phyloP scores from a whole-genome alignment of 2,888 invertebrate species.

The Drosophila dives region DNA sequence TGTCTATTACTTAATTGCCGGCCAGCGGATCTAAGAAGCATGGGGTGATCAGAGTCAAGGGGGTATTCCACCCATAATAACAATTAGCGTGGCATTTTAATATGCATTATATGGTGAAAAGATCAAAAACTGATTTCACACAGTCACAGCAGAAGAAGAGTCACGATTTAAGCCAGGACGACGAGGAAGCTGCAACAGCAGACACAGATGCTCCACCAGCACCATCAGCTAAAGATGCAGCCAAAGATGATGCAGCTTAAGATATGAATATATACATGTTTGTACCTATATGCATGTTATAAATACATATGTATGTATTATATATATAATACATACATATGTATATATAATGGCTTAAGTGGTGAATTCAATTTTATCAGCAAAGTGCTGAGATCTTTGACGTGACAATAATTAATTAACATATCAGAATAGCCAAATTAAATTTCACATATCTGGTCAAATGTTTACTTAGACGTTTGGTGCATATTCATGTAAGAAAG shows the following conservation, averaged over 20 bases:
- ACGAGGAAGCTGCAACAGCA: constrained; percentile 34
- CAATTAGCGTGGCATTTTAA: constrained; percentile 82
- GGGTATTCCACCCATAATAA: constrained; percentile 60
- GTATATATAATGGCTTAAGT: constrained; percentile 3
- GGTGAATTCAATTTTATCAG: neutral
- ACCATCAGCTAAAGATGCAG: neutral
- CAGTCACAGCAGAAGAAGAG: constrained; percentile 39
- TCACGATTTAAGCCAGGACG: constrained; percentile 64
- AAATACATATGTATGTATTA: neutral
- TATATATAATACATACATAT: constrained; percentile 1
- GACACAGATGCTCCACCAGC: constrained; percentile 14
- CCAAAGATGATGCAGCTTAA: constrained; percentile 6
- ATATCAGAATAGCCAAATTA: neutral
- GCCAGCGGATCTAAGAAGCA: constrained; percentile 22
- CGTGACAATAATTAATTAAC: neutral
- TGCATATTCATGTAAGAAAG: neutral
- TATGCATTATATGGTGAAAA: constrained; percentile 78
- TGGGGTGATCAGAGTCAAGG: constrained; percentile 22
- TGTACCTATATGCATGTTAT: neutral
- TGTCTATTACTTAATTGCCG: constrained; percentile 78
- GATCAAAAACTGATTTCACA: constrained; percentile 74
- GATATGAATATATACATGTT: neutral
- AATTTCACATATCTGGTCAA: neutral
- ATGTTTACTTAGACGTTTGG: neutral
- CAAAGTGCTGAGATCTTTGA: neutral